These are phyloP conservation scores for Podarcis muralis DNA, from an alignment of 2,113 vertebrate genomes.

Conservation along the genomic window DNA sequence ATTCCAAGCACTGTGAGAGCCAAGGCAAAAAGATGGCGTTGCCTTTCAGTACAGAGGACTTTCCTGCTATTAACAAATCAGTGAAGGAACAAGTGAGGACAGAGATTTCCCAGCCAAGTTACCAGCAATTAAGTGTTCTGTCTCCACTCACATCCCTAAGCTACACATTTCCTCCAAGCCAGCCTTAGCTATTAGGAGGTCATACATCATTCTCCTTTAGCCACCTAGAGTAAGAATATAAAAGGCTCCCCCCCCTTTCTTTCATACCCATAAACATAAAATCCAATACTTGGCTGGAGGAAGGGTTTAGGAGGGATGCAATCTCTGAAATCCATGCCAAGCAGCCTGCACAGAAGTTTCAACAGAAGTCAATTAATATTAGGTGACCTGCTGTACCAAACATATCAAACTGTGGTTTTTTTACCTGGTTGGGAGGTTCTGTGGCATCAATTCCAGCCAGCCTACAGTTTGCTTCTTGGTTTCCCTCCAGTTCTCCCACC, in stretches of 20 bases:
- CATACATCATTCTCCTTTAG: neutral
- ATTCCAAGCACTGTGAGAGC: neutral
- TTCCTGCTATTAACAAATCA: conserved; percentile 14
- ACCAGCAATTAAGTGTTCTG: conserved; percentile 12
- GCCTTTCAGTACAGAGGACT: neutral
- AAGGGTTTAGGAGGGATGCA: neutral
- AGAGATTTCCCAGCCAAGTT: conserved; percentile 26
- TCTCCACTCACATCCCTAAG: conserved; percentile 15
- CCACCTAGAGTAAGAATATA: neutral
- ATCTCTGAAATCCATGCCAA: neutral
- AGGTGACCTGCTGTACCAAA: neutral
- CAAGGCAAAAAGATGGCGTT: neutral
- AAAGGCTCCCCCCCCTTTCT: too few species aligned
- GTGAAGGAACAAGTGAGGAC: conserved; percentile 4
- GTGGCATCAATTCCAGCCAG: conserved; percentile 8
- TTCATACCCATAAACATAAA: neutral
- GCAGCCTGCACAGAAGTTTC: neutral
- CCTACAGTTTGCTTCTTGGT: conserved; percentile 51
- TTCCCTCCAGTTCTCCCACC: conserved; percentile 59
- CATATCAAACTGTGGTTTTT: neutral
- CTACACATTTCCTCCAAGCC: neutral
- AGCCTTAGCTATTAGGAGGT: neutral
- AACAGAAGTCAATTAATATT: neutral
- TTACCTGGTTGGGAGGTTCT: conserved; percentile 62
- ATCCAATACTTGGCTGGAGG: neutral